Evolutionary conservation across 2,888 invertebrate genomes (phyloP).

Genomic region (Blastobasis adustella): DNA sequence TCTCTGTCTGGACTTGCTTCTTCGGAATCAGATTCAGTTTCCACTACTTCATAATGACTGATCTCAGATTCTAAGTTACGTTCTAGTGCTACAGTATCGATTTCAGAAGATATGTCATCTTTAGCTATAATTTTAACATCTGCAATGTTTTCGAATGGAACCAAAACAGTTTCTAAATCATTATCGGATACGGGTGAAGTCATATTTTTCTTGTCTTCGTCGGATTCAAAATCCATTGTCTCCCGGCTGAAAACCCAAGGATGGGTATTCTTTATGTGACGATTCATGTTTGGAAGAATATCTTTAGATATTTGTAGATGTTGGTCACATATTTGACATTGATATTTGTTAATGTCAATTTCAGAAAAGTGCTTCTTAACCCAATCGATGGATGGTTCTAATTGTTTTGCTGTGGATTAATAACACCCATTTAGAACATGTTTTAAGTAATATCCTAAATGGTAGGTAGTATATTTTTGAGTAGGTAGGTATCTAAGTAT

Average conservation of each 20-base stretch:
- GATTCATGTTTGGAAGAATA: slow-evolving; percentile 4
- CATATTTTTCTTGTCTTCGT: neutral
- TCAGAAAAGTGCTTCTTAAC: slow-evolving; percentile 1
- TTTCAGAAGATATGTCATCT: too few species aligned
- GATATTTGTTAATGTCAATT: slow-evolving; percentile 1
- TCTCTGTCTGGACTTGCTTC: neutral
- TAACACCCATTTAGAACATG: too few species aligned
- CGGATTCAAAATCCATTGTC: neutral
- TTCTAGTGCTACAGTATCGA: too few species aligned
- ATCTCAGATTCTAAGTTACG: neutral
- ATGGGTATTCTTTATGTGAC: slow-evolving; percentile 6
- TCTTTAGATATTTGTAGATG: slow-evolving; percentile 1
- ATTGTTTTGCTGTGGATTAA: too few species aligned
- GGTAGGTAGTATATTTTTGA: too few species aligned
- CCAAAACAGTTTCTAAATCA: neutral
- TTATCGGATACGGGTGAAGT: neutral
- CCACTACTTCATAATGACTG: neutral
- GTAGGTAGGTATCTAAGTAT: too few species aligned
- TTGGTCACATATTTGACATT: slow-evolving; percentile 5
- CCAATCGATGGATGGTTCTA: neutral
- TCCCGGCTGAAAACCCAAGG: slow-evolving; percentile 1
- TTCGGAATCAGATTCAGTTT: neutral
- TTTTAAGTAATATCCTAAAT: too few species aligned
- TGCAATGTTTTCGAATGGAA: too few species aligned
- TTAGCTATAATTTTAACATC: too few species aligned